Base-by-base conservation (phyloP, 2,888 invertebrate genomes). In the Ormyrus pomaceus region DNA sequence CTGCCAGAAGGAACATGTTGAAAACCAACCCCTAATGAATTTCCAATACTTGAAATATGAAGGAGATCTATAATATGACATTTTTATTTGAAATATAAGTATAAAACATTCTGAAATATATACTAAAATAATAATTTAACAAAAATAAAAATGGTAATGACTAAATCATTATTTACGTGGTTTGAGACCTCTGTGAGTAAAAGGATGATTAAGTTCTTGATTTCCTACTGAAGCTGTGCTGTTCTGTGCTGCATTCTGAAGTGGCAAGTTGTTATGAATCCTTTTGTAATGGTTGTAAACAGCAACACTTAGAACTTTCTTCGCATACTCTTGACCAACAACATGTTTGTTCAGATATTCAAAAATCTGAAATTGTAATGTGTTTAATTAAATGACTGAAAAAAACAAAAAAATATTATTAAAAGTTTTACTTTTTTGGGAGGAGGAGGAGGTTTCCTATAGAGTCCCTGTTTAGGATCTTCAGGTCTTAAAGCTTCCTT, bases 251-350 rank as follows among this genome's bases (percentile, higher is more conserved):
- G 88, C 84, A 82, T 84, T 89, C 77, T 89, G 90, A 50, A 86
- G 84, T 85, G 94, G 95, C 81, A 96, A 93, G 92, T 99, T 99
- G 91, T 99, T 98, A 91, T 96, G 97, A 88, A 99, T 97, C 87
- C 99, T 93, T 92, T 99, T 99, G 92, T 99, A 99, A 91, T 99
- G 99, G 92, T 99, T 99, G 92, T 99, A 99, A 0, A 99, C 99
- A 10, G 99, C 99, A 55, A 99, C 99, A 0, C 99, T 95, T 56
- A 99, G 92, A 58, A 99, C 98, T 92, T 99, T 99, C 92, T 99
- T 99, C 0, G 99, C 99, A 91, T 96, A 94, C 84, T 98, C 97
- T 91, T 99, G 99, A 0, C 99, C 99, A 45, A 99, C 95, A 11
- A 99, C 99, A 92, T 98, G 98, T 88, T 96, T 96, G 92, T 99